Evolutionary conservation across 92 coral and sea anemone genomes (phyloP), one percentile per base, ranked within the genome.

Genomic region (Porites cylindrica): DNA sequence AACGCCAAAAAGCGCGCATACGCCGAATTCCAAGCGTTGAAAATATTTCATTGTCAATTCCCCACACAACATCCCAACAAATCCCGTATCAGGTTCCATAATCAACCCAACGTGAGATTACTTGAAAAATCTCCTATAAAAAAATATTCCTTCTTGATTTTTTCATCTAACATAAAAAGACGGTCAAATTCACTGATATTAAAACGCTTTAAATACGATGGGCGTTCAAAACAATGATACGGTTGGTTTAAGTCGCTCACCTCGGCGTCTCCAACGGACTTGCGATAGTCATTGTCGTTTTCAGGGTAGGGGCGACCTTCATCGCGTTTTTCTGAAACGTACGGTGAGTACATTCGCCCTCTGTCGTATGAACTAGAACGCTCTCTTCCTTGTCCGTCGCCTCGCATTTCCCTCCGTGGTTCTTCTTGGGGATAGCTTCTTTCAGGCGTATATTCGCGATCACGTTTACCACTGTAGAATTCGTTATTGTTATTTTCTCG

Each of bases 31-130:
- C 89, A 43, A 18, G 66, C 83, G 10, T 85, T 21, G 69, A 85
- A 85, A 85, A 76, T 85, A 83, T 75, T 83, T 29, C 87, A 83
- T 64, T 83, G 87, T 83, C 80, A 83, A 75, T 64, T 73, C 65
- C 80, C 12, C 70, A 8, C 82, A 83, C 87, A 73, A 83, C 87
- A 74, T 60, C 74, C 23, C 17, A 16, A 16, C 73, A 53, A 65
- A 79, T 50, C 80, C 12, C 73, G 63, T 83, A 83, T 83, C 87
- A 74, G 13, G 20, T 83, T 83, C 74, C 70, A 32, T 13, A 10
- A 78, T 70, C 70, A 75, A 70, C 86, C 69, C 32, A 82, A 59
- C 86, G 60, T 72, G 64, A 21, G 75, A 64, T 56, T 14, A 70
- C n/a, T 51, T 29, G 69, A 10, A 11, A 59, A 23, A 70, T 56